Conservation (phyloP, 2,888 invertebrate species). For the Brachyopa scutellaris region DNA sequence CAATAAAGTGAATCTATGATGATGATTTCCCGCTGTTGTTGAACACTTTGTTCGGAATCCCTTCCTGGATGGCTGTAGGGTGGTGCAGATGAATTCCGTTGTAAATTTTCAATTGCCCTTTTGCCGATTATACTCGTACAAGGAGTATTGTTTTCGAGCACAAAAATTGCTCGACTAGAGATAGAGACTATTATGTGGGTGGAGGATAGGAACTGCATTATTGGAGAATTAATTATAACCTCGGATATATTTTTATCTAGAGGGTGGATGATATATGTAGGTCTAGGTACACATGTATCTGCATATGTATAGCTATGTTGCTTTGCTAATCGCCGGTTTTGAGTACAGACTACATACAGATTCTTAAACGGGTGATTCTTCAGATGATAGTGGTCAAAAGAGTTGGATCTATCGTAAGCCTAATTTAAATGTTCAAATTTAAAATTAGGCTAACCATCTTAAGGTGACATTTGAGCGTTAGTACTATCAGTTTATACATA, state of each 20-base stretch:
- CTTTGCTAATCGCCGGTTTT: too few relatives aligned
- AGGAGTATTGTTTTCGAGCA: constrained; percentile 11
- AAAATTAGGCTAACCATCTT: too few relatives aligned
- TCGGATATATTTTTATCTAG: background rate
- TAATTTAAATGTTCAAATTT: too few relatives aligned
- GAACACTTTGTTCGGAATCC: constrained; percentile 32
- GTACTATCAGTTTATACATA: too few relatives aligned
- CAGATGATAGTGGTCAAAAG: too few relatives aligned
- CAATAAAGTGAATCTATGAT: constrained; percentile 52
- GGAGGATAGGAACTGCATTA: background rate
- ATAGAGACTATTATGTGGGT: background rate
- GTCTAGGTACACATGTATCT: too few relatives aligned
- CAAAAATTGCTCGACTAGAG: background rate
- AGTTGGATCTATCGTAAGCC: too few relatives aligned
- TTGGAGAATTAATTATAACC: constrained; percentile 16
- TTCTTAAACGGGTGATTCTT: too few relatives aligned
- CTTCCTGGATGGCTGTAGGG: background rate
- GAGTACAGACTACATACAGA: too few relatives aligned
- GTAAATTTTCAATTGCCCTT: constrained; percentile 32
- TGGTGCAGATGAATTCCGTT: constrained; percentile 13
- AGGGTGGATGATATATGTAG: too few relatives aligned
- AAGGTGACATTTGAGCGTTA: too few relatives aligned
- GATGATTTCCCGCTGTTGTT: constrained; percentile 40
- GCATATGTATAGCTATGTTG: too few relatives aligned
- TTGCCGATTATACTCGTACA: constrained; percentile 16